These are phyloP conservation scores for Zeuzera pyrina DNA, from an alignment of 2,888 invertebrate genomes.

Conservation along the genomic window DNA sequence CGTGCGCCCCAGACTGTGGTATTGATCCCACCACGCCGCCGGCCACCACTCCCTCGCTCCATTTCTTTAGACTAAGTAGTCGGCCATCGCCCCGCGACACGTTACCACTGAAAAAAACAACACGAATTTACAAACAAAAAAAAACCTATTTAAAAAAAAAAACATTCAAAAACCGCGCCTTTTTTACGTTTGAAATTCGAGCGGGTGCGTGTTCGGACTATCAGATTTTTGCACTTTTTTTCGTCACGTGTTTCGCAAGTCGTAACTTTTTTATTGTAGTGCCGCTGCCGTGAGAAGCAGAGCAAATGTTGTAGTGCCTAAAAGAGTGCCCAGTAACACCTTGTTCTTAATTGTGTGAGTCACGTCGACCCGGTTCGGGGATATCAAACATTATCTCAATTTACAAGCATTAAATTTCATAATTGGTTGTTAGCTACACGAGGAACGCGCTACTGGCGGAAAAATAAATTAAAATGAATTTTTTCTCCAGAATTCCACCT, in stretches of 20 bases:
- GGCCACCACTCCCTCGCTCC: constrained; percentile 58
- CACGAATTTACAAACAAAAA: constrained; percentile 3
- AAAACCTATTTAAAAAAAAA: no score
- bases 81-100: constrained; percentile 61
- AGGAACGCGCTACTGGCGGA: no score
- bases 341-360: constrained; percentile 33
- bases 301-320: constrained; percentile 20
- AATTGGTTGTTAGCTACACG: no score
- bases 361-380: constrained; percentile 24
- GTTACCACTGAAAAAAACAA: constrained; percentile 41
- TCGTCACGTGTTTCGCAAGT: constrained; percentile 8
- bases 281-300: no score
- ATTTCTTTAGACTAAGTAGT: constrained; percentile 49
- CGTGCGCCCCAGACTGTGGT: constrained; percentile 64
- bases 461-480: no score
- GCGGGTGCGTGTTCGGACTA: neutral
- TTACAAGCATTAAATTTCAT: constrained; percentile 39
- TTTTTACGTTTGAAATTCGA: constrained; percentile 4
- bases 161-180: constrained; percentile 22
- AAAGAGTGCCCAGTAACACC: constrained; percentile 25
- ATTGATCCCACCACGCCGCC: constrained; percentile 63
- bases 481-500: neutral
- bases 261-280: no score
- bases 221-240: constrained; percentile 13
- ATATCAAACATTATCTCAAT: constrained; percentile 42